phyloP scores from a whole-genome alignment of 1,140 invertebrate genomes.

The Steinernema feltiae region DNA sequence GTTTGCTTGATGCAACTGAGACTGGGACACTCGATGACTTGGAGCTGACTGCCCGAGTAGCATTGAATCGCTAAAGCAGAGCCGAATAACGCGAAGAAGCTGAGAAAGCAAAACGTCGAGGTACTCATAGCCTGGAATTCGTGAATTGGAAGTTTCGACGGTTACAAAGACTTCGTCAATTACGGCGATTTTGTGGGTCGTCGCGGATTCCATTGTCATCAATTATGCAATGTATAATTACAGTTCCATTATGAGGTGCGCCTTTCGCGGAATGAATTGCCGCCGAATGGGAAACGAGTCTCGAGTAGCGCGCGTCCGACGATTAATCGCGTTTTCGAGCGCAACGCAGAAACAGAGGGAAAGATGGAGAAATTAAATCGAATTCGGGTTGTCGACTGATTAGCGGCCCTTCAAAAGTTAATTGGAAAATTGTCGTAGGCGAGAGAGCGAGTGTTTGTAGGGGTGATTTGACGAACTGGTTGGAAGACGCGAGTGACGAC shows the following conservation, averaged over 20 bases:
- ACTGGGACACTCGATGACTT: constrained; percentile 53
- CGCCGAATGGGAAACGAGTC: not conserved
- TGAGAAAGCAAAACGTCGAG: constrained; percentile 3
- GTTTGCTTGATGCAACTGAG: constrained; percentile 54
- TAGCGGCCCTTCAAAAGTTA: constrained; percentile 13
- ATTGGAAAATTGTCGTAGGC: constrained; percentile 12
- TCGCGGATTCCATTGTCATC: not conserved
- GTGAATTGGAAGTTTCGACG: constrained; percentile 1
- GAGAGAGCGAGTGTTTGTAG: not conserved
- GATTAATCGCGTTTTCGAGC: not conserved
- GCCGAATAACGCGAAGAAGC: constrained; percentile 12
- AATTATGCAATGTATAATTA: constrained; percentile 11
- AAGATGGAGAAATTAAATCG: not conserved
- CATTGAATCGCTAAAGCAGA: constrained; percentile 43
- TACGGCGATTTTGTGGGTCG: constrained; percentile 14
- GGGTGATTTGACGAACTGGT: not conserved
- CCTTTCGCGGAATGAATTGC: not conserved
- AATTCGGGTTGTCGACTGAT: not conserved
- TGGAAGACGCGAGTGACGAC: not conserved
- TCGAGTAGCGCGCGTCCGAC: not conserved
- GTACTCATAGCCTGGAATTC: not conserved
- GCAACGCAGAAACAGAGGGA: not conserved
- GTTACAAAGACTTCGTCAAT: constrained; percentile 13
- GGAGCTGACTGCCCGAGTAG: constrained; percentile 53
- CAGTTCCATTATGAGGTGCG: not conserved